A percentile compares a stretch with the other conserved stretches of the same genome.
phyloP scores from a whole-genome alignment of 2,888 invertebrate species.

The Miltochrista miniata region DNA sequence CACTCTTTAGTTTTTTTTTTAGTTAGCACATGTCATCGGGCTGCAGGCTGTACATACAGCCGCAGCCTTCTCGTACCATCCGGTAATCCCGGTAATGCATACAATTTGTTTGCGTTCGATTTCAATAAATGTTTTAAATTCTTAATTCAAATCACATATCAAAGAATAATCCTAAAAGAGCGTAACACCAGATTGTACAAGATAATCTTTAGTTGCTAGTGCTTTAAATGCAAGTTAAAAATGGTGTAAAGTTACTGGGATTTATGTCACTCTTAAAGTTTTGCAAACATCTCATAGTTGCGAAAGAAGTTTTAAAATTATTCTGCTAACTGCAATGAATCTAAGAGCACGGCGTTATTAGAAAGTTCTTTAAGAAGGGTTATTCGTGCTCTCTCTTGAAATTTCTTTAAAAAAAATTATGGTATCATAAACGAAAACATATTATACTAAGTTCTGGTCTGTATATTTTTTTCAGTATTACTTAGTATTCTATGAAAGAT shows the following conservation, averaged over 20 bases:
- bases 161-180: too few relatives aligned
- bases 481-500: not conserved
- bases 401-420: slow-evolving; percentile 51
- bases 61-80: too few relatives aligned
- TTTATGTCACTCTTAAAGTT: slow-evolving; percentile 70
- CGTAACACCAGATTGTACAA: too few relatives aligned
- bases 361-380: slow-evolving; percentile 67
- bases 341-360: slow-evolving; percentile 68
- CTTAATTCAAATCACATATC: too few relatives aligned
- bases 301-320: slow-evolving; percentile 59
- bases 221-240: slow-evolving; percentile 33
- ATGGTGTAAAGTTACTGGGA: slow-evolving; percentile 58
- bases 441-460: slow-evolving; percentile 26
- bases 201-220: too few relatives aligned
- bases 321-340: slow-evolving; percentile 76
- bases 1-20: too few relatives aligned
- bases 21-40: too few relatives aligned
- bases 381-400: slow-evolving; percentile 53
- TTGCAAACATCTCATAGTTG: slow-evolving; percentile 59
- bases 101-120: too few relatives aligned
- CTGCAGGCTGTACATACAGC: too few relatives aligned
- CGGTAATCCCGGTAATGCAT: too few relatives aligned
- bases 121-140: too few relatives aligned
- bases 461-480: slow-evolving; percentile 24
- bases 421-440: slow-evolving; percentile 47